A percentile compares a stretch with the other conserved stretches of the same genome.
These are phyloP conservation scores for Tineola bisselliella DNA, from an alignment of 2,888 invertebrate species.

Conservation along the genomic window DNA sequence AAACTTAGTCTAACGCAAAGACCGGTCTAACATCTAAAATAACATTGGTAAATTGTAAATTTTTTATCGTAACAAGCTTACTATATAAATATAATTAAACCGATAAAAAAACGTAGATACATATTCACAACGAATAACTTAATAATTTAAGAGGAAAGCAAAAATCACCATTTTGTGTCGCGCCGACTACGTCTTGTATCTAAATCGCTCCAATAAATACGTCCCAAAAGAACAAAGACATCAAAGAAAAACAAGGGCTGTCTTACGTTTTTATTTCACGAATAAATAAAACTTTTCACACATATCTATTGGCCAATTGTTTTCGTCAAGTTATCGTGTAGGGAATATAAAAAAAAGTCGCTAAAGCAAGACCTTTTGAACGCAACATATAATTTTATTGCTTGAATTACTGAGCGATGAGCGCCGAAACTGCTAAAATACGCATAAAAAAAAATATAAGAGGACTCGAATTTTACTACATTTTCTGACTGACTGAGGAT, in stretches of 20 bases:
- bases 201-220: neutral
- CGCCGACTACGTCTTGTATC: neutral
- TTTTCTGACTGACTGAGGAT: neutral
- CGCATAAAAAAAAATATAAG: neutral
- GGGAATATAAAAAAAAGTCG: neutral
- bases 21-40: too few species aligned
- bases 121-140: too few species aligned
- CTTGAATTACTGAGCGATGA: neutral
- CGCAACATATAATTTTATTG: constrained; percentile 6
- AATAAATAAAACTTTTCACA: neutral
- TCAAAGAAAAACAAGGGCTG: neutral
- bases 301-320: neutral
- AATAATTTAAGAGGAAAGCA: too few species aligned
- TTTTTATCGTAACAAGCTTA: too few species aligned
- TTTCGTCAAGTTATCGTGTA: neutral
- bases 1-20: too few species aligned
- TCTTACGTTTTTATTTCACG: neutral
- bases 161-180: too few species aligned
- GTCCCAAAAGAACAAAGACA: neutral
- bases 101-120: too few species aligned
- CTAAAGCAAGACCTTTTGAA: neutral
- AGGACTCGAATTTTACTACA: neutral
- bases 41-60: too few species aligned
- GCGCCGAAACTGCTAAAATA: neutral
- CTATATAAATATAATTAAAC: too few species aligned